These are phyloP conservation scores for Phalacrocorax pelagicus DNA, from an alignment of 2,113 vertebrate species.

Conservation along the genomic window DNA sequence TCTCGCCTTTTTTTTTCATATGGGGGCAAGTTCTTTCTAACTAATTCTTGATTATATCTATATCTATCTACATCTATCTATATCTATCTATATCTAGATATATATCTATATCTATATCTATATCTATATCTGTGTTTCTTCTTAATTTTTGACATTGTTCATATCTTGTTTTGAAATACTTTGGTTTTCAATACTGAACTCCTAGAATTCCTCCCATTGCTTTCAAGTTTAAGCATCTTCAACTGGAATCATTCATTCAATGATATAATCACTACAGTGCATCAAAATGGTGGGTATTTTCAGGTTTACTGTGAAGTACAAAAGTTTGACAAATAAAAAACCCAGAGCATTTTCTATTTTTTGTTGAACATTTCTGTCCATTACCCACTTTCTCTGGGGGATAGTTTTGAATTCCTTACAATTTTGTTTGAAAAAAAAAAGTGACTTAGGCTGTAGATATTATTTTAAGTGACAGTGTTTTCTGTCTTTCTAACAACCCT, in stretches of 20 bases:
- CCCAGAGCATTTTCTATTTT: neutral
- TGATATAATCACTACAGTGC: neutral
- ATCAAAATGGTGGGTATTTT: neutral
- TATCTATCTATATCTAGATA: too few relatives aligned
- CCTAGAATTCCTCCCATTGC: neutral
- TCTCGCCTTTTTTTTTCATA: neutral
- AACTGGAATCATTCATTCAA: neutral
- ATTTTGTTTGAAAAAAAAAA: neutral
- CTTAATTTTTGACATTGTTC: neutral
- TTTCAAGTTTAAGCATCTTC: neutral
- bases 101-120: too few relatives aligned
- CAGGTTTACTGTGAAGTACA: neutral
- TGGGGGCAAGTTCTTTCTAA: neutral
- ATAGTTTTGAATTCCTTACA: neutral
- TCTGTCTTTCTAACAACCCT: constrained; percentile 33
- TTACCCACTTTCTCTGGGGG: neutral
- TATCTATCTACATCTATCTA: too few relatives aligned
- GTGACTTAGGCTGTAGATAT: neutral
- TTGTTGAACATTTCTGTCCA: neutral
- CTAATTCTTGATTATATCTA: neutral
- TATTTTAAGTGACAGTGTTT: constrained; percentile 23
- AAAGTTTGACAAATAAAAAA: neutral
- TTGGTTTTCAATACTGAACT: neutral
- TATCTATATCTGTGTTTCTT: neutral
- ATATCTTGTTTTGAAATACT: neutral